These are phyloP conservation scores for Physocephala rufipes DNA, from an alignment of 2,888 invertebrate species.

Conservation along the genomic window DNA sequence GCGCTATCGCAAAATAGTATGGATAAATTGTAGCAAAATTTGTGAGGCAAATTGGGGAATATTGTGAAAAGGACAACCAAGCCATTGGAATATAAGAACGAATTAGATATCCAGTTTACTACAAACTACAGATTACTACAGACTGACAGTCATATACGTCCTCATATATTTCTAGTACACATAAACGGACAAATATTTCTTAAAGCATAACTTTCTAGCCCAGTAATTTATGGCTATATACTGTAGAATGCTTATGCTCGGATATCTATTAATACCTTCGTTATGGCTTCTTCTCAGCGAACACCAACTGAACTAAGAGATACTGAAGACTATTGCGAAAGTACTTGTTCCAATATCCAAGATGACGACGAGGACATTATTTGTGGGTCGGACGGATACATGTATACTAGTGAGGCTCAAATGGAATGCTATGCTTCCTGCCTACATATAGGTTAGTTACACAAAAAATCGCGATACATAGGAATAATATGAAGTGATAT, in stretches of 20 bases:
- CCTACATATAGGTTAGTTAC: slow-evolving; percentile 59
- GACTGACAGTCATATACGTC: too few species aligned
- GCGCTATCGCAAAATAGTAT: too few species aligned
- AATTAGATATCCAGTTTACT: too few species aligned
- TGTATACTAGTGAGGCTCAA: slow-evolving; percentile 63
- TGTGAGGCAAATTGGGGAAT: too few species aligned
- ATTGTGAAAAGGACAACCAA: too few species aligned
- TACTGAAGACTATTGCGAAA: slow-evolving; percentile 60
- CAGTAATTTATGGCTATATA: background rate
- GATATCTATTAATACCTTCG: slow-evolving; percentile 38
- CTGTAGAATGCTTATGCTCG: slow-evolving; percentile 50
- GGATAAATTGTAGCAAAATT: too few species aligned
- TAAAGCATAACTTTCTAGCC: background rate
- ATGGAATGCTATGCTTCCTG: slow-evolving; percentile 62
- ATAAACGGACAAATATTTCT: background rate
- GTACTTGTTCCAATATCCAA: slow-evolving; percentile 62
- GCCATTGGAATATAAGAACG: too few species aligned
- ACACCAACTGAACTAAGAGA: slow-evolving; percentile 51
- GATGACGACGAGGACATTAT: slow-evolving; percentile 63
- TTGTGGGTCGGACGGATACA: slow-evolving; percentile 63
- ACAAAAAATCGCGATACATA: background rate
- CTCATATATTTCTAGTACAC: background rate
- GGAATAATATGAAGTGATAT: background rate
- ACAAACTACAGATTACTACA: too few species aligned
- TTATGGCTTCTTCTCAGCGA: slow-evolving; percentile 31